phyloP scores from a whole-genome alignment of 2,113 vertebrate genomes.

The Lucifuga dentata region DNA sequence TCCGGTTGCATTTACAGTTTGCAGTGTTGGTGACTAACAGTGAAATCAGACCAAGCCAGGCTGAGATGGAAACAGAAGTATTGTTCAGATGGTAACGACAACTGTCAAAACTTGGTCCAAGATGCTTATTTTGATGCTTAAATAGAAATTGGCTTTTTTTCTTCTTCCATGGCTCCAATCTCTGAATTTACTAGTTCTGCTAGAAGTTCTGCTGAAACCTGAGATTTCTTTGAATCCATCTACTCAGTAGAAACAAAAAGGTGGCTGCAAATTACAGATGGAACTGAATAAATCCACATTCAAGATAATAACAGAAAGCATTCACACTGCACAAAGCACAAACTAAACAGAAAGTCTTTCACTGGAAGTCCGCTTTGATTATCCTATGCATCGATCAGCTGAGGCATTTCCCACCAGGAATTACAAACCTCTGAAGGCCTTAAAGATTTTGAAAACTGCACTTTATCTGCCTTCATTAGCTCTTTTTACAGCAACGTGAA shows the following conservation, averaged over 20 bases:
- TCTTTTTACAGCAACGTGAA: background rate
- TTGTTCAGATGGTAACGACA: slow-evolving; percentile 2
- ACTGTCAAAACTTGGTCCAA: slow-evolving; percentile 3
- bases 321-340: slow-evolving; percentile 8
- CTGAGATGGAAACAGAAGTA: background rate
- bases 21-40: background rate
- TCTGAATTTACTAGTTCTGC: background rate
- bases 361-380: slow-evolving; percentile 27
- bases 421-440: background rate
- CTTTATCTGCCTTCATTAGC: background rate
- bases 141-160: slow-evolving; percentile 14
- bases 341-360: slow-evolving; percentile 28
- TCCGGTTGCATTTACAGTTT: background rate
- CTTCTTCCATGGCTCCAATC: slow-evolving; percentile 3
- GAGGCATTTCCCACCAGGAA: background rate
- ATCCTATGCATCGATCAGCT: slow-evolving; percentile 14
- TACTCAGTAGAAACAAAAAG: slow-evolving; percentile 28
- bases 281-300: slow-evolving; percentile 31
- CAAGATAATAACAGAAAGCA: slow-evolving; percentile 20
- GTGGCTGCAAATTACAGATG: slow-evolving; percentile 10
- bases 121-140: background rate
- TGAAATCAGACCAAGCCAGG: slow-evolving; percentile 14
- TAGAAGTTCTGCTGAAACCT: slow-evolving; percentile 16
- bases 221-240: slow-evolving; percentile 42
- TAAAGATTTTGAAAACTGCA: slow-evolving; percentile 1